phyloP scores from a whole-genome alignment of 2,888 invertebrate species.

The Nymphalis urticae region DNA sequence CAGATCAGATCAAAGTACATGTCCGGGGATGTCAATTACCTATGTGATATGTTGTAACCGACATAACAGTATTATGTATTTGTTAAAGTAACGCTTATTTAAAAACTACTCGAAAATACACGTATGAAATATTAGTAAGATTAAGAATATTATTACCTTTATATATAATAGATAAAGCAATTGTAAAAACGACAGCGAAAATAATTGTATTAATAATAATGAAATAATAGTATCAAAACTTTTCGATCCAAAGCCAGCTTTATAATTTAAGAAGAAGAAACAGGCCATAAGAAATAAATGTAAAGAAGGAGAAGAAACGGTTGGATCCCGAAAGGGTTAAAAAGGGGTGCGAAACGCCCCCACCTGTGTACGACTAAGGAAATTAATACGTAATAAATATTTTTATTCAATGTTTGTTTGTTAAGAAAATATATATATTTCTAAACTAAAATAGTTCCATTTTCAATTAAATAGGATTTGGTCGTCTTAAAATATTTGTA shows the following conservation, averaged over 20 bases:
- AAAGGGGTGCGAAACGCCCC: conserved; percentile 73
- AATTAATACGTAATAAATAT: conserved; percentile 44
- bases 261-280: conserved; percentile 83
- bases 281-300: conserved; percentile 83
- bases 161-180: not conserved
- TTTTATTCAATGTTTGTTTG: conserved; percentile 51
- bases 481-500: not conserved
- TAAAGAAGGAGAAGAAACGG: conserved; percentile 81
- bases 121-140: too few species aligned
- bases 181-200: not conserved
- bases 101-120: too few species aligned
- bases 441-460: not conserved
- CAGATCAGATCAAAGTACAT: too few species aligned
- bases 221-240: conserved; percentile 63
- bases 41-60: too few species aligned
- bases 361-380: conserved; percentile 58
- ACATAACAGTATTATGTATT: too few species aligned
- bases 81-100: too few species aligned
- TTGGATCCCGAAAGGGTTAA: conserved; percentile 80
- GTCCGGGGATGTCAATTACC: too few species aligned
- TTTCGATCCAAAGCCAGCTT: conserved; percentile 56
- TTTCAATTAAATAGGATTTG: not conserved
- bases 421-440: conserved; percentile 26
- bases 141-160: not conserved
- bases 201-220: not conserved